Percentiles rank a stretch among this genome's conserved stretches.
Evolutionary conservation across 2,113 vertebrate genomes (phyloP).

Genomic region (Pelusios castaneus): DNA sequence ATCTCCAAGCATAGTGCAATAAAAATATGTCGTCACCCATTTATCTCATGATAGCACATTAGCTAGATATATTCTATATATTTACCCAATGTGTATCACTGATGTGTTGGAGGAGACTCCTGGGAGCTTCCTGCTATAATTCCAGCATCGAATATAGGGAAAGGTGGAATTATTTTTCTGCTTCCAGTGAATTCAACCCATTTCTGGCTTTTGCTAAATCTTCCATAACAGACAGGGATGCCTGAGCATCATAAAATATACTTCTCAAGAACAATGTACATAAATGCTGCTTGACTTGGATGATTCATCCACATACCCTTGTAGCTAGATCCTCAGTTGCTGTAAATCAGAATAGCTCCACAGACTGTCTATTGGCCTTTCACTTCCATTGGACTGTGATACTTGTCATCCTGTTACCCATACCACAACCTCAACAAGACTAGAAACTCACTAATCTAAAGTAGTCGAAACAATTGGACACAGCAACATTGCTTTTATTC

Average conservation of each 20-base stretch:
- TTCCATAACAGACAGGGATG: not conserved
- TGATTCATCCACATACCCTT: not conserved
- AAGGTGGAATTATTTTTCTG: not conserved
- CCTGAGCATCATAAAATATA: not conserved
- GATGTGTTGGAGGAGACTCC: not conserved
- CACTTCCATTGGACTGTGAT: not conserved
- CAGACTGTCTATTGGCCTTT: not conserved
- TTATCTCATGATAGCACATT: not conserved
- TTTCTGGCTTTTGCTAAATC: not conserved
- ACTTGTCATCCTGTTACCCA: not conserved
- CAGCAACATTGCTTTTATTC: not conserved
- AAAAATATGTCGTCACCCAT: not conserved
- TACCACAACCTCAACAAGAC: not conserved
- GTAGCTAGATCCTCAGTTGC: accelerated
- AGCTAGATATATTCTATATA: accelerated
- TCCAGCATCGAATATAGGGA: not conserved
- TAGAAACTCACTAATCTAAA: not conserved
- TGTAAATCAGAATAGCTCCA: not conserved
- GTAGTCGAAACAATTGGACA: accelerated
- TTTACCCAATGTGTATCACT: too few species aligned
- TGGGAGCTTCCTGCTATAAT: not conserved
- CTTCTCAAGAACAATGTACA: accelerated
- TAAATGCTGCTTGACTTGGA: not conserved
- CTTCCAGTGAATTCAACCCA: not conserved
- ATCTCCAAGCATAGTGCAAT: not conserved